phyloP scores from a whole-genome alignment of 2,888 invertebrate species.

The Dolomedes plantarius region DNA sequence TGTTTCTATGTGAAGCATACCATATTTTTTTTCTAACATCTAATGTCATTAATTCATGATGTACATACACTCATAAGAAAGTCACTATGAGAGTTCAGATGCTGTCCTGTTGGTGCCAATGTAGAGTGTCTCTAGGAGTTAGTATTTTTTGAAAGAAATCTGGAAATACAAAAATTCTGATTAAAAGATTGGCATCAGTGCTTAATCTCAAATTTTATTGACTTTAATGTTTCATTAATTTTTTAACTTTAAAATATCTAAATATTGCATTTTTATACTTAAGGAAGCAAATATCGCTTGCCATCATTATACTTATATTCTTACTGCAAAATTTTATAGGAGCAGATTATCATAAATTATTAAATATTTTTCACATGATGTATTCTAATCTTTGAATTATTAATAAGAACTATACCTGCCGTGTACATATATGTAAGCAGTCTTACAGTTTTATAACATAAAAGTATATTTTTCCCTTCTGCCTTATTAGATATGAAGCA shows the following conservation, averaged over 20 bases:
- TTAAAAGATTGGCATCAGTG: neutral
- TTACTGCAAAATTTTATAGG: slow-evolving; percentile 1
- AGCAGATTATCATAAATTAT: neutral
- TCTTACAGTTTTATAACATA: neutral
- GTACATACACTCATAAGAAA: slow-evolving; percentile 10
- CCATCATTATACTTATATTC: neutral
- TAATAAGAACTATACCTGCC: neutral
- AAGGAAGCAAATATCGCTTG: neutral
- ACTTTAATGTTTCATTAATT: neutral
- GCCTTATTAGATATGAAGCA: neutral
- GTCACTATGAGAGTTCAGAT: neutral
- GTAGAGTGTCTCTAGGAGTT: neutral
- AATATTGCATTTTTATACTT: neutral
- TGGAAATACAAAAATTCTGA: too few relatives aligned
- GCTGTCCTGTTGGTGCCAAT: slow-evolving; percentile 12
- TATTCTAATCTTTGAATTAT: neutral
- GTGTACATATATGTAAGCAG: neutral
- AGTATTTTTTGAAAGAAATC: neutral
- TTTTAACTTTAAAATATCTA: too few relatives aligned
- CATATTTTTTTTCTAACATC: too few relatives aligned
- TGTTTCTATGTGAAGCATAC: too few relatives aligned
- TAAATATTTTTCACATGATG: neutral
- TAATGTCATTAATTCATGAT: neutral
- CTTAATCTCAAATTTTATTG: neutral
- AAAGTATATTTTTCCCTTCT: neutral